Evolutionary conservation across 2,113 vertebrate genomes (phyloP), one percentile per base, ranked within the genome.

Genomic region (Stercorarius parasiticus): DNA sequence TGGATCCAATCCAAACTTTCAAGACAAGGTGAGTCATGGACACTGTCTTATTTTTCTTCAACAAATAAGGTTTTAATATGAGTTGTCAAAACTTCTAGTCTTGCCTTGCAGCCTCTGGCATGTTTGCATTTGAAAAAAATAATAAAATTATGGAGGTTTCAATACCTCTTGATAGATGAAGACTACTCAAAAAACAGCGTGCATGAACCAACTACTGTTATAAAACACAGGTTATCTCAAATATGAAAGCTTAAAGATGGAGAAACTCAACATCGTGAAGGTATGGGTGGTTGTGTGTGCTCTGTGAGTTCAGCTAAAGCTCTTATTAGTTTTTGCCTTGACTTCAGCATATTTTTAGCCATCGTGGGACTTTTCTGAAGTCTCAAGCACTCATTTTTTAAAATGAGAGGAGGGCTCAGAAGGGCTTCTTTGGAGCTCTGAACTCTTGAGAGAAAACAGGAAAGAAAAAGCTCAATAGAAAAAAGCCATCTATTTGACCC

Each of bases 1-100:
- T 77, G 98, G 98, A n/a, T 99, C 99, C 59, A 99, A 99, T 96
- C 99, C 99, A 36, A 69, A 99, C 96, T 98, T 99, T 93, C 96
- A 98, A 65, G 99, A 99, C 98, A 98, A 99, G 98, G 99, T 99
- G 93, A 96, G 98, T 90, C 25, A 1, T 20, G 13, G 36, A 61
- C 15, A 13, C 20, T 69, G 2, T 21, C n/a, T 5, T 56, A 10
- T 10, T 52, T 61, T 92, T 56, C 43, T 91, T 76, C 43, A 47
- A 55, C 8, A 65, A 67, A 43, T 72, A 61, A 52, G 38, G 10
- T 36, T 65, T 90, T 36, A 52, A 11, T 52, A 3, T 22, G 22
- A 56, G 18, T 84, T 40, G 23, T 78, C 69, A 55, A 70, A 91
- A 43, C 52, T 58, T 45, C 23, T 73, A 47, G 32, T 58, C 45